A percentile compares a stretch with the other conserved stretches of the same genome.
Conservation (phyloP, 2,113 vertebrate genomes). For the Macaca mulatta region DNA sequence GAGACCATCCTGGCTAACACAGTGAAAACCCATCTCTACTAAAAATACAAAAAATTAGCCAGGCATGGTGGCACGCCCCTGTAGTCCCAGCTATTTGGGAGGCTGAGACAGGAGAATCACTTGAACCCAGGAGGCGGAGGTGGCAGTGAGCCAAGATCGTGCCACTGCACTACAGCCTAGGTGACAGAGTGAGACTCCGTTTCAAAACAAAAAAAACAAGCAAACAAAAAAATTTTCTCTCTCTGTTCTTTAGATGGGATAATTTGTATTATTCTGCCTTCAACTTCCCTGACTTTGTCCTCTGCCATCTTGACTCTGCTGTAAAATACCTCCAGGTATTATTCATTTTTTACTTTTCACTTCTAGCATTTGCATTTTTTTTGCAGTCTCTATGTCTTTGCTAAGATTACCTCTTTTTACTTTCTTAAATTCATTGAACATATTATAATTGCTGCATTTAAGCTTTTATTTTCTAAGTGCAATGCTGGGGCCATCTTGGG, state of each 20-base stretch:
- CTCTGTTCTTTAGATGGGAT: background rate
- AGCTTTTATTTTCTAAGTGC: background rate
- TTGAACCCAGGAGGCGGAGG: too few species aligned
- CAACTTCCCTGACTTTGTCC: background rate
- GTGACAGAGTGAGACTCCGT: too few species aligned
- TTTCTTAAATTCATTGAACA: background rate
- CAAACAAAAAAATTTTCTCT: background rate
- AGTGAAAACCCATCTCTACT: too few species aligned
- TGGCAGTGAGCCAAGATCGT: too few species aligned
- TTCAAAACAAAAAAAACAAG: too few species aligned
- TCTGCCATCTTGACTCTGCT: background rate
- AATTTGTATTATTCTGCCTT: background rate
- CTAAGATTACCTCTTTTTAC: background rate
- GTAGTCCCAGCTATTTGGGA: too few species aligned
- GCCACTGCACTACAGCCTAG: too few species aligned
- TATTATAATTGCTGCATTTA: background rate
- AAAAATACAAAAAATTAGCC: too few species aligned
- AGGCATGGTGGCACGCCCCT: too few species aligned
- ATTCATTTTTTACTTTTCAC: constrained; percentile 17
- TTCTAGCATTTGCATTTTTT: background rate
- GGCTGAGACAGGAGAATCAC: too few species aligned
- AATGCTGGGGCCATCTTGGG: background rate
- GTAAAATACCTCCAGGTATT: background rate
- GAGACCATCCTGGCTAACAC: too few species aligned
- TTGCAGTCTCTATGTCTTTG: background rate